Evolutionary conservation across 1,140 invertebrate species (phyloP), one percentile per base, ranked within the genome.

Genomic region (Caenorhabditis brenneri): DNA sequence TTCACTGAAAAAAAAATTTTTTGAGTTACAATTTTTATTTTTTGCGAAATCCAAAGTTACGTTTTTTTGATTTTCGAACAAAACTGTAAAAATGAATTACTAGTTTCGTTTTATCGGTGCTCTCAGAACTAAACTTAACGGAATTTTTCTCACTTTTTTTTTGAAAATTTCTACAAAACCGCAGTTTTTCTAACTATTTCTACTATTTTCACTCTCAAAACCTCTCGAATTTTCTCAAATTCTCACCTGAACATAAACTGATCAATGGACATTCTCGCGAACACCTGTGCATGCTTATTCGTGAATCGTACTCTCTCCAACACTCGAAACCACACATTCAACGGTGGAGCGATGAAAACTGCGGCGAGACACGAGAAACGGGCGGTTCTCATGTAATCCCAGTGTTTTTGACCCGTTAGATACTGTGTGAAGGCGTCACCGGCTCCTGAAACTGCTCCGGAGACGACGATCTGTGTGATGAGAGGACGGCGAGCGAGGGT

Each of bases 361-460:
- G 58, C 58, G 27, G 58, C 58, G 58, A 65, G 58, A n/a, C 58
- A 65, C 1, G 58, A 19, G 58, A 65, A 65, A 39, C 58, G 58
- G 31, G 58, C 58, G 29, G 58, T 65, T 36, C 58, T 65, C 58
- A 19, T 36, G 58, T 65, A 65, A 10, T 65, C 58, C 58, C 58
- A 65, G 19, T 33, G 5, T 22, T 65, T 65, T 4, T 65, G 58
- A 15, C 58, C 58, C 3, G 58, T 65, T n/a, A 65, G 12, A 36
- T 65, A 46, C 42, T 86, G 85, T 48, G 74, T 46, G 19, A 86
- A 69, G 15, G 46, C 85, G 79, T 86, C 85, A 12, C 85, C 85
- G 9, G 27, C 60, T n/a, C 51, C 83, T 58, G 24, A 69, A 36
- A 84, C 82, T 33, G 51, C 31, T 36, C 84, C 84, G 24, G 84